Evolutionary conservation across 2,888 invertebrate species (phyloP).

Genomic region (Leucoptera coffeella): DNA sequence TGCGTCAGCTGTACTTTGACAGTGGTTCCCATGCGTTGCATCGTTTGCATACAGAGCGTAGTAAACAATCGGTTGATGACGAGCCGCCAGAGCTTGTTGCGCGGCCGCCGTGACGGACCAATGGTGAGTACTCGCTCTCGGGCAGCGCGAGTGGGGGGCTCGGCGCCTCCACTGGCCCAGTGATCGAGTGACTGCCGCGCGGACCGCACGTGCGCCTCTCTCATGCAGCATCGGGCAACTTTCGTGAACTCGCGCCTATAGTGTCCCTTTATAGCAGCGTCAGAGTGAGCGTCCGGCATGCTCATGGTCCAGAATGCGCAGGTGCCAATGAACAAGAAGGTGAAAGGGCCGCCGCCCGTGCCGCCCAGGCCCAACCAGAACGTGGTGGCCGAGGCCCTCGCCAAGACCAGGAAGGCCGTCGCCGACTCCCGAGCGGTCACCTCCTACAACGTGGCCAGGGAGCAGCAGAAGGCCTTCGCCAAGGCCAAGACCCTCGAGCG

Average conservation of each 20-base stretch:
- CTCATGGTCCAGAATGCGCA: constrained; percentile 54
- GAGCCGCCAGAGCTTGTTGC: too few relatives aligned
- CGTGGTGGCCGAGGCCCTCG: constrained; percentile 65
- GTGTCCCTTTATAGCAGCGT: constrained; percentile 39
- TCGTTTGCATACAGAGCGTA: too few relatives aligned
- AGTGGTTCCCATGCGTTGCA: too few relatives aligned
- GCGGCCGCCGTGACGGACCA: too few relatives aligned
- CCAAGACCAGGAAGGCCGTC: constrained; percentile 56
- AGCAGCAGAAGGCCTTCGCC: constrained; percentile 18
- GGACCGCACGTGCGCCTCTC: constrained; percentile 2
- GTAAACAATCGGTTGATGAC: too few relatives aligned
- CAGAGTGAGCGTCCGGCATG: constrained; percentile 37
- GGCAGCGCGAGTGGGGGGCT: constrained; percentile 2
- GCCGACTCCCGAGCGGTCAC: constrained; percentile 40
- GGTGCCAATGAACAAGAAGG: constrained; percentile 36
- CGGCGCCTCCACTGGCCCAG: constrained; percentile 14
- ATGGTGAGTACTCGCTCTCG: background rate
- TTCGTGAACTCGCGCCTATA: constrained; percentile 36
- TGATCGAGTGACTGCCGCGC: constrained; percentile 17
- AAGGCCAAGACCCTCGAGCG: constrained; percentile 38
- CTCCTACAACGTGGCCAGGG: constrained; percentile 32
- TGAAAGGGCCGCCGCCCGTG: constrained; percentile 69
- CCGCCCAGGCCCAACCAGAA: constrained; percentile 74
- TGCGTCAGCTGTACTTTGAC: too few relatives aligned
- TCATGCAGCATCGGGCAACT: constrained; percentile 10